Conservation (phyloP, 2,888 invertebrate genomes). For the Melipona bicolor region DNA sequence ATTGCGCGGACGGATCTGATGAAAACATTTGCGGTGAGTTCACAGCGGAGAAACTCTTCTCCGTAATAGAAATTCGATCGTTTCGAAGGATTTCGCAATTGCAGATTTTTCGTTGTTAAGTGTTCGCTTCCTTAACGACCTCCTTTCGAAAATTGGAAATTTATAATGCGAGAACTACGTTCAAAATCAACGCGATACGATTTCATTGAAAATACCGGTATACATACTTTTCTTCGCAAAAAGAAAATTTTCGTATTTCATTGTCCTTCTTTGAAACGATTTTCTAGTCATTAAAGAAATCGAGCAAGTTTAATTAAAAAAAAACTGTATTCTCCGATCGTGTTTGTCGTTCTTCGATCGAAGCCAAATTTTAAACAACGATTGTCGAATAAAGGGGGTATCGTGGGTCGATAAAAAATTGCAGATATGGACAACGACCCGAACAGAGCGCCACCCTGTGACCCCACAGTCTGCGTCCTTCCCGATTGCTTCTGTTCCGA, state of each 20-base stretch:
- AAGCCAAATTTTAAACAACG: neutral
- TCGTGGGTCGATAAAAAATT: constrained; percentile 54
- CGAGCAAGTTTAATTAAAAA: neutral
- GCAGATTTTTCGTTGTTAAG: neutral
- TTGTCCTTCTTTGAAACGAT: neutral
- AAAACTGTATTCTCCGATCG: too few species aligned
- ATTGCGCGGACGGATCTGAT: constrained; percentile 94
- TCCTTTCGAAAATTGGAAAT: neutral
- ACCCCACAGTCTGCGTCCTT: constrained; percentile 92
- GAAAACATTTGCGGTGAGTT: constrained; percentile 95
- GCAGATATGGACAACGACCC: constrained; percentile 96
- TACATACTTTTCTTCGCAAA: neutral
- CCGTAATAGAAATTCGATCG: neutral
- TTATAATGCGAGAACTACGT: neutral
- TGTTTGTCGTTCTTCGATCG: too few species aligned
- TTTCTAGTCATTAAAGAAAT: neutral
- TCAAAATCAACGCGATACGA: constrained; percentile 1
- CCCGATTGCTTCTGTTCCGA: constrained; percentile 98
- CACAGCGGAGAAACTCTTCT: neutral
- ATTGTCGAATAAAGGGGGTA: neutral
- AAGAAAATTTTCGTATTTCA: neutral
- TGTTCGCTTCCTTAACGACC: neutral
- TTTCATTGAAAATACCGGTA: neutral
- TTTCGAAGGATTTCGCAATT: neutral
- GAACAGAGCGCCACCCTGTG: constrained; percentile 95